Conservation (phyloP, 2,888 invertebrate species). For the Amphipyra tragopoginis region DNA sequence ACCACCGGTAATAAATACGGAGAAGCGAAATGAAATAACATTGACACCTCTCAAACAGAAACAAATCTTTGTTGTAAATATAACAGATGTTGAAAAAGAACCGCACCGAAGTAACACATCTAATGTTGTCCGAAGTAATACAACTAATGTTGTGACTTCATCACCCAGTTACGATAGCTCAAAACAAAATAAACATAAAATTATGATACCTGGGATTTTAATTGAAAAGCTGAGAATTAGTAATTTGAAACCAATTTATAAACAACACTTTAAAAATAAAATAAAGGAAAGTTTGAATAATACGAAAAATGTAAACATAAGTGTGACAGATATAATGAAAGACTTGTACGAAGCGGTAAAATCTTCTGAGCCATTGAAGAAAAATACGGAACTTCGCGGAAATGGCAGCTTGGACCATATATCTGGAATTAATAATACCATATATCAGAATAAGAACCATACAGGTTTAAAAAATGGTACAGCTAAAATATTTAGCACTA, state of each 20-base stretch:
- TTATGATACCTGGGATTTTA: conserved; percentile 17
- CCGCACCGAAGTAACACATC: neutral
- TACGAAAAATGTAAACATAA: conserved; percentile 13
- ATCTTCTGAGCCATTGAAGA: neutral
- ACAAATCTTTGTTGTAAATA: neutral
- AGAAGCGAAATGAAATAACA: neutral
- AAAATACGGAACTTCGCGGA: neutral
- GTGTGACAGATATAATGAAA: conserved; percentile 6
- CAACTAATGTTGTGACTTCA: neutral
- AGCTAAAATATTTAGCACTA: neutral
- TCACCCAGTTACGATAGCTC: conserved; percentile 1
- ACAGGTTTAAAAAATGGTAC: neutral
- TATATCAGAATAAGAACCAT: neutral
- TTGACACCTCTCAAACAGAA: neutral
- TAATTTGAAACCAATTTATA: conserved; percentile 19
- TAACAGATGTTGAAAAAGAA: neutral
- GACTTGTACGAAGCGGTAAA: neutral
- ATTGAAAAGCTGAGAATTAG: conserved; percentile 9
- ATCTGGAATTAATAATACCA: neutral
- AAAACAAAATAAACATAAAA: conserved; percentile 30
- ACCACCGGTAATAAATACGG: neutral
- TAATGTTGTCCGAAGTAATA: no score
- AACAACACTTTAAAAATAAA: conserved; percentile 13
- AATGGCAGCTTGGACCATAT: neutral
- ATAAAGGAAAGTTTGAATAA: conserved; percentile 12